These are phyloP conservation scores for Sprattus sprattus DNA, from an alignment of 2,113 vertebrate species.

Conservation along the genomic window DNA sequence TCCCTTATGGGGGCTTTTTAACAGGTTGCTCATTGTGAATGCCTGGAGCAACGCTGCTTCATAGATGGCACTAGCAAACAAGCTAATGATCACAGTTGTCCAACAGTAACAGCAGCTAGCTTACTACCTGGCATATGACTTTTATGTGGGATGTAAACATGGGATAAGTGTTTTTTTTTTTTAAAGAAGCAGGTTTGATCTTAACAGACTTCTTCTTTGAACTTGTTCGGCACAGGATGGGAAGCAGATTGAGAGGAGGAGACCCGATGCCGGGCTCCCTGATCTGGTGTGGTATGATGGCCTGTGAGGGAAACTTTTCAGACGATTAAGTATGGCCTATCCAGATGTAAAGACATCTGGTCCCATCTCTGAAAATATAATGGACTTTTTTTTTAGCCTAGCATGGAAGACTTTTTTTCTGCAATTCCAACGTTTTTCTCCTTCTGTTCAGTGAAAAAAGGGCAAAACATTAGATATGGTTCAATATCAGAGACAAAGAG, in stretches of 20 bases:
- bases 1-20: not conserved
- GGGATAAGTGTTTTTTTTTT: not conserved
- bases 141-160: not conserved
- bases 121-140: not conserved
- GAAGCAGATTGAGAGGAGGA: not conserved
- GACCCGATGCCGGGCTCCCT: not conserved
- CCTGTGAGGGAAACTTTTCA: conserved; percentile 6
- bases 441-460: not conserved
- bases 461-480: not conserved
- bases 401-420: not conserved
- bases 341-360: not conserved
- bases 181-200: not conserved
- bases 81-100: not conserved
- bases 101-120: not conserved
- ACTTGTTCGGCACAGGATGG: not conserved
- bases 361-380: not conserved
- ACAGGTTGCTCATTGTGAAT: not conserved
- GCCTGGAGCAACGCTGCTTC: not conserved
- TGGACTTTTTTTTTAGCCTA: not conserved
- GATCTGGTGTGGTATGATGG: not conserved
- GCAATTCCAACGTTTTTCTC: not conserved
- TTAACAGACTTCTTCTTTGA: not conserved
- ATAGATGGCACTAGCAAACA: not conserved
- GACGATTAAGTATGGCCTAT: not conserved
- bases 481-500: not conserved